These are phyloP conservation scores for Stenotaenia linearis DNA, from an alignment of 2,888 invertebrate genomes.

Conservation along the genomic window DNA sequence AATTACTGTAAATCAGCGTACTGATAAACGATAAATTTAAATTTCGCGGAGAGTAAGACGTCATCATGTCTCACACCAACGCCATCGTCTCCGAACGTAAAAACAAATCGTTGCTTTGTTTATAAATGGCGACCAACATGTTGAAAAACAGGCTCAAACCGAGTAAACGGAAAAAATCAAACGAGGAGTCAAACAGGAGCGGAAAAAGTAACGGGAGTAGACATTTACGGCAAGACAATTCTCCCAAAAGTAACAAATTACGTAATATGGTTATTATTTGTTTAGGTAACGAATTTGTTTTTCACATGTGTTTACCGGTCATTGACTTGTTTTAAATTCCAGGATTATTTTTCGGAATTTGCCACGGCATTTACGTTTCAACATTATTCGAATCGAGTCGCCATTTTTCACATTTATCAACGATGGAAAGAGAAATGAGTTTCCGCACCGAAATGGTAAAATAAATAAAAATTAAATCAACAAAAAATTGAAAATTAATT, in stretches of 20 bases:
- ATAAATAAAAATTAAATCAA: background rate
- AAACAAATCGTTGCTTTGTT: too few species aligned
- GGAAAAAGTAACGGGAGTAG: background rate
- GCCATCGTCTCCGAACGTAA: too few species aligned
- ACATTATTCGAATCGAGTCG: slow-evolving; percentile 73
- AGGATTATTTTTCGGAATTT: slow-evolving; percentile 39
- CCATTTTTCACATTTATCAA: slow-evolving; percentile 76
- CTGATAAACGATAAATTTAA: too few species aligned
- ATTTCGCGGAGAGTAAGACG: too few species aligned
- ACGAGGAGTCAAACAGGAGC: background rate
- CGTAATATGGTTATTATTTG: background rate
- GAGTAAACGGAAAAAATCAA: background rate
- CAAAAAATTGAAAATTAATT: too few species aligned
- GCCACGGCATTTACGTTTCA: slow-evolving; percentile 63
- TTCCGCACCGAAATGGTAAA: slow-evolving; percentile 76
- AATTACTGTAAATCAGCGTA: too few species aligned
- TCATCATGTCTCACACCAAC: too few species aligned
- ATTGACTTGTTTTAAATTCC: background rate
- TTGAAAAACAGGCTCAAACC: background rate
- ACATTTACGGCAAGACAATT: background rate
- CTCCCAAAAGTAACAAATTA: background rate
- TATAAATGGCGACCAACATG: background rate
- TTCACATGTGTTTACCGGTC: background rate
- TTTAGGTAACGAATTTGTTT: background rate
- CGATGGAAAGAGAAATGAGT: slow-evolving; percentile 76